Conservation (phyloP, 2,113 vertebrate genomes). For the Malaclemys terrapin region DNA sequence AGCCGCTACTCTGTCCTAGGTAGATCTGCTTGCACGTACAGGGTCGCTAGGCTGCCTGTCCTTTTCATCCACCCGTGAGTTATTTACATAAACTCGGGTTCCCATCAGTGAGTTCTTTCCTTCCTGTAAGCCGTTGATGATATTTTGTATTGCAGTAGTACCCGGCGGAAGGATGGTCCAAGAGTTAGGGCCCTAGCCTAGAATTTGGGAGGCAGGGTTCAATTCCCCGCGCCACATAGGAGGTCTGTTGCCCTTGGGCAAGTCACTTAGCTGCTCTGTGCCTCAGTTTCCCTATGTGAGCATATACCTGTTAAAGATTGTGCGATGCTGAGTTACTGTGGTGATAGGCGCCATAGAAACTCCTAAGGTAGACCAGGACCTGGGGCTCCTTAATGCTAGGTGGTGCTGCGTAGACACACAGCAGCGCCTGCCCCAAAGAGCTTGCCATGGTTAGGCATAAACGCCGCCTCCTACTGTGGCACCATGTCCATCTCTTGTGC, state of each 20-base stretch:
- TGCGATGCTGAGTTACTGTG: neutral
- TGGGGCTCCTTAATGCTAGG: neutral
- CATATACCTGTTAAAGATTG: neutral
- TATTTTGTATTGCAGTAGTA: neutral
- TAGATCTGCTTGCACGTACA: accelerated
- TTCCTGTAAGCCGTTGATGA: neutral
- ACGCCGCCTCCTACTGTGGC: neutral
- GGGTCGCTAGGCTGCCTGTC: neutral
- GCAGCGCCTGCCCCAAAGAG: neutral
- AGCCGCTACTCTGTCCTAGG: neutral
- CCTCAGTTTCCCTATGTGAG: neutral
- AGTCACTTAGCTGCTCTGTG: neutral
- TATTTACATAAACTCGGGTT: neutral
- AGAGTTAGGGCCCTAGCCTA: neutral
- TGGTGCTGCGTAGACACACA: neutral
- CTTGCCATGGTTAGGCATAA: neutral
- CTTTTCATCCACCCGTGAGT: too few species aligned
- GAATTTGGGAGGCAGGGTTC: neutral
- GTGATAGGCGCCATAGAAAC: neutral
- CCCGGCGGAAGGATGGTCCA: neutral
- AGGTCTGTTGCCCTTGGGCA: neutral
- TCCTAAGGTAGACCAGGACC: neutral
- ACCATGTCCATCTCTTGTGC: neutral
- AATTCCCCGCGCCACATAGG: neutral
- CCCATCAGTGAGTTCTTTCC: neutral